A percentile compares a stretch with the other conserved stretches of the same genome.
Conservation (phyloP, 2,888 invertebrate species). For the Drosophila rubida region DNA sequence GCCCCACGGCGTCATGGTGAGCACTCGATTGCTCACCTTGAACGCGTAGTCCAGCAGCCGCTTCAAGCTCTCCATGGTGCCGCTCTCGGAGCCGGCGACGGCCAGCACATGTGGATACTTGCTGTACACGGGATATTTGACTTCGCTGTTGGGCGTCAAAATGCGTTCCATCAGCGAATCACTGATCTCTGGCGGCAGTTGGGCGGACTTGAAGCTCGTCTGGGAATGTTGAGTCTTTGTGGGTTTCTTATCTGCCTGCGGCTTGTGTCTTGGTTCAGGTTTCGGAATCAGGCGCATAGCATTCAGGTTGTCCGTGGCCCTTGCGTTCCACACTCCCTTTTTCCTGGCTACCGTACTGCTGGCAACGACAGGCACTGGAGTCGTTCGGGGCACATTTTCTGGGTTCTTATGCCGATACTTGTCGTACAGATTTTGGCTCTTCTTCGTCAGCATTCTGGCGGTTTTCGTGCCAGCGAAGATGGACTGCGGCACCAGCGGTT, state of each 20-base stretch:
- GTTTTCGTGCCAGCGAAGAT: neutral
- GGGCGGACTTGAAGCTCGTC: slow-evolving; percentile 7
- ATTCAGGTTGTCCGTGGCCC: slow-evolving; percentile 3
- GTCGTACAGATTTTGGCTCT: neutral
- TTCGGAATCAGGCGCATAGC: neutral
- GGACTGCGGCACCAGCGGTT: neutral
- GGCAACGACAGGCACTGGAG: neutral
- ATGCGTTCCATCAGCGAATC: neutral
- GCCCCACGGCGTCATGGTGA: slow-evolving; percentile 83
- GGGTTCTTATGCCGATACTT: neutral
- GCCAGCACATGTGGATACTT: slow-evolving; percentile 72
- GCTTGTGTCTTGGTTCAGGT: neutral
- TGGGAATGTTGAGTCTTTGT: neutral
- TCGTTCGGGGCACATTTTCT: neutral
- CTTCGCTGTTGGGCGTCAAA: neutral
- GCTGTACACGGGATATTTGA: slow-evolving; percentile 77
- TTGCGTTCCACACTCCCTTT: slow-evolving; percentile 6
- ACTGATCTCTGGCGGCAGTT: neutral
- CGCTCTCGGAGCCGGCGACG: slow-evolving; percentile 83
- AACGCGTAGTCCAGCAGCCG: slow-evolving; percentile 77
- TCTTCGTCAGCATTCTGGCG: neutral
- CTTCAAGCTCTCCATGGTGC: slow-evolving; percentile 80
- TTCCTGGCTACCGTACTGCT: neutral
- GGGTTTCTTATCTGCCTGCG: no score
- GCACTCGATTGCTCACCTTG: slow-evolving; percentile 79